phyloP scores from a whole-genome alignment of 1,140 invertebrate species.

The Eurosta solidaginis region DNA sequence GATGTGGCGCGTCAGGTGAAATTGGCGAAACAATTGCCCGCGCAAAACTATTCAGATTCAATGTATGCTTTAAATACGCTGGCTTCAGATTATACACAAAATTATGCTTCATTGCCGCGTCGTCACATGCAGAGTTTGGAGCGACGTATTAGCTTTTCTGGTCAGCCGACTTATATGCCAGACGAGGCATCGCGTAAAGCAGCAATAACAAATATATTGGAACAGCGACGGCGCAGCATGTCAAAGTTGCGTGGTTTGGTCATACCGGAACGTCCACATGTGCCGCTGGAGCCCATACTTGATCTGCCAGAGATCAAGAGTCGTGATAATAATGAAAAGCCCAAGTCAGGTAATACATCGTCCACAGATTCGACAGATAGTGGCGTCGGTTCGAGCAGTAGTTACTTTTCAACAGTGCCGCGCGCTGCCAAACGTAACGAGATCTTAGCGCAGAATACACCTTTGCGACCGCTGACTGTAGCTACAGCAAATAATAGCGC shows the following conservation, averaged over 20 bases:
- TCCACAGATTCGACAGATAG: slow-evolving; percentile 55
- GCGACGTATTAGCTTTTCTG: slow-evolving; percentile 64
- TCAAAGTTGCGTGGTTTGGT: slow-evolving; percentile 83
- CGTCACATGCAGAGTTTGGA: slow-evolving; percentile 49
- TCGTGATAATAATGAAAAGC: slow-evolving; percentile 57
- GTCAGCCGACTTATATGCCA: slow-evolving; percentile 37
- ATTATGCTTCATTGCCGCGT: slow-evolving; percentile 56
- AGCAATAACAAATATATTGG: slow-evolving; percentile 62
- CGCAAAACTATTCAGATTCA: slow-evolving; percentile 46
- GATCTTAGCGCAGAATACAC: not conserved
- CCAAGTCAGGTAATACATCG: slow-evolving; percentile 44
- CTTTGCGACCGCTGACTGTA: slow-evolving; percentile 29
- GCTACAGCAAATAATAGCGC: slow-evolving; percentile 27
- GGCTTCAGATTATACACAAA: slow-evolving; percentile 37
- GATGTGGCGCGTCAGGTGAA: slow-evolving; percentile 54
- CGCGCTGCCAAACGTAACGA: slow-evolving; percentile 30
- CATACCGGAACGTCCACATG: slow-evolving; percentile 76
- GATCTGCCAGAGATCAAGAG: slow-evolving; percentile 84
- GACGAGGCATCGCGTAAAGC: slow-evolving; percentile 55
- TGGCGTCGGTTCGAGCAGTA: slow-evolving; percentile 43
- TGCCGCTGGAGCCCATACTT: slow-evolving; percentile 63
- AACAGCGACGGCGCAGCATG: slow-evolving; percentile 78
- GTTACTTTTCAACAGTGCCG: slow-evolving; percentile 34
- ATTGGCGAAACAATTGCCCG: slow-evolving; percentile 48
- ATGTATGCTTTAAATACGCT: slow-evolving; percentile 50